Evolutionary conservation across 2,113 vertebrate genomes (phyloP).

Genomic region (Lepidothrix coronata): DNA sequence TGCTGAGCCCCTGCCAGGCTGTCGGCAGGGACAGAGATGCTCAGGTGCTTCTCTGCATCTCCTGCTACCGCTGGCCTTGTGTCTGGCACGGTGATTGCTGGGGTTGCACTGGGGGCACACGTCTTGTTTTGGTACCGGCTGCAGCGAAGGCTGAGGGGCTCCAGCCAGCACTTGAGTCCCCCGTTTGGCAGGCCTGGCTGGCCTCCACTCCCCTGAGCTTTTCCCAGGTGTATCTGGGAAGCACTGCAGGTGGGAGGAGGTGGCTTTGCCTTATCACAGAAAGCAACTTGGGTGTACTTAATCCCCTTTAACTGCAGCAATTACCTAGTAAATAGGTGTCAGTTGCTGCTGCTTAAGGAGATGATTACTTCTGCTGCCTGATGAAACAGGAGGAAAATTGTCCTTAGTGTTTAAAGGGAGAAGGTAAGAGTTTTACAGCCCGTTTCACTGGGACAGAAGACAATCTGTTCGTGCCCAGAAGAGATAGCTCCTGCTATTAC

Average conservation of each 20-base stretch:
- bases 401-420: not conserved
- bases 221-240: not conserved
- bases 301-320: conserved; percentile 14
- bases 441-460: accelerated
- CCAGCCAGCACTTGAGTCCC: accelerated
- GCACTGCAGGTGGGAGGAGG: not conserved
- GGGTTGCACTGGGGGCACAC: accelerated
- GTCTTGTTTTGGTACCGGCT: accelerated
- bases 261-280: not conserved
- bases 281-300: not conserved
- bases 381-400: not conserved
- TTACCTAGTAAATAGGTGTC: conserved; percentile 35
- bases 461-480: not conserved
- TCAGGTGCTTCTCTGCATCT: accelerated
- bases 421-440: not conserved
- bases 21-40: not conserved
- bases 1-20: not conserved
- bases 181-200: accelerated
- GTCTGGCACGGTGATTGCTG: not conserved
- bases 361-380: not conserved
- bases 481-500: not conserved
- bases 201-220: accelerated
- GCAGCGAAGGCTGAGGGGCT: not conserved
- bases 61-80: not conserved
- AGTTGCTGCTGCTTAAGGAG: conserved; percentile 12